A percentile compares a stretch with the other conserved stretches of the same genome.
These are phyloP conservation scores for Dynastes maya DNA, from an alignment of 2,888 invertebrate species.

Conservation along the genomic window DNA sequence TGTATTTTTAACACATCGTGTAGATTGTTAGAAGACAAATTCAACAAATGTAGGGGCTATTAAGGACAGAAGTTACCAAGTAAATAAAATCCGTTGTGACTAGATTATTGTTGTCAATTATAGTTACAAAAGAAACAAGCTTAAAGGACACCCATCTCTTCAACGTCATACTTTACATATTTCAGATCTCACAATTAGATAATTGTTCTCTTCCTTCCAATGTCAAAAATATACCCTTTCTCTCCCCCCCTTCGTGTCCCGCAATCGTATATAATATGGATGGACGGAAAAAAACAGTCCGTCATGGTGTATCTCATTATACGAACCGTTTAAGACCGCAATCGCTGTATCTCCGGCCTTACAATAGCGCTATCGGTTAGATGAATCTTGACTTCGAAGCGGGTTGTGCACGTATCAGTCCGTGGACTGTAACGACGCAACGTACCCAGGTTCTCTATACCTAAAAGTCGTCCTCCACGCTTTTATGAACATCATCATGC, in stretches of 20 bases:
- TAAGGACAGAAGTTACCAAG: too few species aligned
- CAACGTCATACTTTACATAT: slow-evolving; percentile 6
- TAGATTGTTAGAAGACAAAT: too few species aligned
- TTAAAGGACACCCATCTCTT: neutral
- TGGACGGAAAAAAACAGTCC: neutral
- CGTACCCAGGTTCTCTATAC: neutral
- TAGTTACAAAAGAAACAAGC: too few species aligned
- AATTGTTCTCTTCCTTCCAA: slow-evolving; percentile 18
- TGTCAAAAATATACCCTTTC: neutral
- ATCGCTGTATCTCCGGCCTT: neutral
- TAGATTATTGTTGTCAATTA: too few species aligned
- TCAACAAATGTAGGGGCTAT: too few species aligned
- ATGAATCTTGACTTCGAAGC: slow-evolving; percentile 12
- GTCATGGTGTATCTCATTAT: slow-evolving; percentile 10
- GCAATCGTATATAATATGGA: neutral
- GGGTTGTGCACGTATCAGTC: neutral
- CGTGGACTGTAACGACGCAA: neutral
- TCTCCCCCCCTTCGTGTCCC: neutral
- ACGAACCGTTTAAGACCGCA: neutral
- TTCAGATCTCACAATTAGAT: slow-evolving; percentile 32
- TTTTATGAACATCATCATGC: slow-evolving; percentile 1
- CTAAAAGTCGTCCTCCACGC: slow-evolving; percentile 27
- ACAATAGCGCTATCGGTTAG: neutral
- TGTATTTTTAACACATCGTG: too few species aligned
- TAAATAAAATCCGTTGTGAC: too few species aligned